Evolutionary conservation across 2,797 vertebrate species (phyloP).

Genomic region (Podarcis lilfordi): DNA sequence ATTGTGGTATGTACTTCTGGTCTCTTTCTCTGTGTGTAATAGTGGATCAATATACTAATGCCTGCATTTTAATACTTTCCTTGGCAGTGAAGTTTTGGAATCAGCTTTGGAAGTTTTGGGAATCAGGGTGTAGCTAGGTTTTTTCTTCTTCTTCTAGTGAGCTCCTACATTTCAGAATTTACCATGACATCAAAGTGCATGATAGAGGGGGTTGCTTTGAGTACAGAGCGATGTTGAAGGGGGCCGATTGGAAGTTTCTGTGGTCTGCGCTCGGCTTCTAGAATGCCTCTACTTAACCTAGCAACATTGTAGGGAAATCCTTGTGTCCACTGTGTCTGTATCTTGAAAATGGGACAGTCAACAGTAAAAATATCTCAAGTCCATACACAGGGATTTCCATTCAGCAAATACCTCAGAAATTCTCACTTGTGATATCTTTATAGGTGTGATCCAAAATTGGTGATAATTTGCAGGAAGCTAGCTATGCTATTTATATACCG

Average conservation of each 20-base stretch:
- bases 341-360: slow-evolving; percentile 60
- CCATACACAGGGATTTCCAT: slow-evolving; percentile 54
- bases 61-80: too few relatives aligned
- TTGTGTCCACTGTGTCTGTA: slow-evolving; percentile 42
- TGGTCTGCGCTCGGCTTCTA: background rate
- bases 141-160: too few relatives aligned
- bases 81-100: too few relatives aligned
- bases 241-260: background rate
- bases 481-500: slow-evolving; percentile 58
- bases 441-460: slow-evolving; percentile 74
- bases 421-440: slow-evolving; percentile 70
- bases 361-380: slow-evolving; percentile 46
- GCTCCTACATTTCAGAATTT: too few relatives aligned
- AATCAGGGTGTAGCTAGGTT: too few relatives aligned
- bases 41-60: too few relatives aligned
- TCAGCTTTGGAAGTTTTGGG: too few relatives aligned
- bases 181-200: too few relatives aligned
- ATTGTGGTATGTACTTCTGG: too few relatives aligned
- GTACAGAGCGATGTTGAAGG: too few relatives aligned
- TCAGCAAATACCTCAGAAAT: slow-evolving; percentile 71
- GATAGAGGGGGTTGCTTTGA: too few relatives aligned
- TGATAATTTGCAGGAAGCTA: slow-evolving; percentile 33
- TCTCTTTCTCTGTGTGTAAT: too few relatives aligned
- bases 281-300: slow-evolving; percentile 12
- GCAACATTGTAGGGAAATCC: slow-evolving; percentile 35